Evolutionary conservation across 2,797 vertebrate genomes (phyloP).

Genomic region (Ctenopoma multispine): DNA sequence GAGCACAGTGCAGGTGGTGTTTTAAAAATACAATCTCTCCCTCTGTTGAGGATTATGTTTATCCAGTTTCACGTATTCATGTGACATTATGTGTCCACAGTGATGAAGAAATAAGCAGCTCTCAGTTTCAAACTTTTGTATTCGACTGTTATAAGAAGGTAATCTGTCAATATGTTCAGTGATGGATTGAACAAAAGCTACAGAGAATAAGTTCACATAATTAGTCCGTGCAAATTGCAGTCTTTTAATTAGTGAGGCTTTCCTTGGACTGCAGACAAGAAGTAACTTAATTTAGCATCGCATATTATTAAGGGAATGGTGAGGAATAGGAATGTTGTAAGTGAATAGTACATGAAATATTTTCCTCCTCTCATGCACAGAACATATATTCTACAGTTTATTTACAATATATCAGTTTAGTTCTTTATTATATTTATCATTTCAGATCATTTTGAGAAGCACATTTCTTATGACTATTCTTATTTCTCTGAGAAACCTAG

Average conservation of each 20-base stretch:
- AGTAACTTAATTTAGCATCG: constrained; percentile 10
- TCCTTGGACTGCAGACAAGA: constrained; percentile 17
- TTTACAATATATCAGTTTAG: constrained; percentile 8
- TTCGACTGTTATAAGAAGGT: constrained; percentile 12
- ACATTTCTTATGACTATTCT: constrained; percentile 4
- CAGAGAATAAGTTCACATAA: constrained; percentile 28
- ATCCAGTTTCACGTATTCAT: constrained; percentile 42
- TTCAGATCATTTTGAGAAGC: constrained; percentile 16
- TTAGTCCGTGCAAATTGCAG: constrained; percentile 16
- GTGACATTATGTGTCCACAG: constrained; percentile 16
- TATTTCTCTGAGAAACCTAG: constrained; percentile 19
- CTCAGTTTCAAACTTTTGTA: constrained; percentile 18
- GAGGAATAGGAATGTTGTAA: constrained; percentile 19
- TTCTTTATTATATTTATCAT: constrained; percentile 2
- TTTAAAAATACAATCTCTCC: constrained; percentile 12
- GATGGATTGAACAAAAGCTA: constrained; percentile 23
- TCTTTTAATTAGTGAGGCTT: constrained; percentile 16
- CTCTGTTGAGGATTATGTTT: constrained; percentile 35
- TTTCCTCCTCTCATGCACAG: constrained; percentile 16
- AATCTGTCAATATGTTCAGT: constrained; percentile 16
- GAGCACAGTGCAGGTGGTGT: constrained; percentile 37
- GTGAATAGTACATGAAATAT: constrained; percentile 27
- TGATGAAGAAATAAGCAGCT: constrained; percentile 33
- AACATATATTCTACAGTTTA: constrained; percentile 17
- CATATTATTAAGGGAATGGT: not conserved